Evolutionary conservation across 2,888 invertebrate species (phyloP).

Genomic region (Erebia aethiops): DNA sequence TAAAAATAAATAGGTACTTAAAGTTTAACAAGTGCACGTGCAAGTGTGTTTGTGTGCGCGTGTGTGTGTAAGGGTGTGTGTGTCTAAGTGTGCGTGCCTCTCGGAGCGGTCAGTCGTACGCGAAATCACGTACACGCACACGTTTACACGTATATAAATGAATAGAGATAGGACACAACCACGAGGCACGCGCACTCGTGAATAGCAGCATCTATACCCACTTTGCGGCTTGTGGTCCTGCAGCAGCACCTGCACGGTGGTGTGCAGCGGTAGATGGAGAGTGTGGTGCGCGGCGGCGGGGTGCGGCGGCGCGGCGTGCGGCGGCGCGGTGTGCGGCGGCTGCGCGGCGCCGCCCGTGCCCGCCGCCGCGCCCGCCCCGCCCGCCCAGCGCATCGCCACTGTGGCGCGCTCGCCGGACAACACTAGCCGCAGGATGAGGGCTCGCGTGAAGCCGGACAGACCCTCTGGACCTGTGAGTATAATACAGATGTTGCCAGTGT

Average conservation of each 20-base stretch:
- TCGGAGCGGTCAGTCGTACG: no score
- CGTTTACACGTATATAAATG: no score
- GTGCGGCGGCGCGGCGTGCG: slow-evolving; percentile 80
- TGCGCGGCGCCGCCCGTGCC: slow-evolving; percentile 74
- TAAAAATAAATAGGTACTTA: no score
- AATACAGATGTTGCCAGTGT: no score
- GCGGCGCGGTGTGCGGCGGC: slow-evolving; percentile 80
- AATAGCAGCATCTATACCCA: slow-evolving; percentile 38
- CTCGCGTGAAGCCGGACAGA: slow-evolving; percentile 94
- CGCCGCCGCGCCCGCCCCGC: slow-evolving; percentile 59
- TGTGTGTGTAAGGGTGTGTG: no score
- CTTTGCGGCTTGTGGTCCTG: slow-evolving; percentile 78
- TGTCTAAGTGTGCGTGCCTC: no score
- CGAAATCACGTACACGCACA: no score
- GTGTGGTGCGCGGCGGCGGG: slow-evolving; percentile 86
- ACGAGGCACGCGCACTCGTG: no score
- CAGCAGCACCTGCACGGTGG: slow-evolving; percentile 88
- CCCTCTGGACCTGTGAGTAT: slow-evolving; percentile 68
- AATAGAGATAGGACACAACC: no score
- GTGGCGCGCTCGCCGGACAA: slow-evolving; percentile 93
- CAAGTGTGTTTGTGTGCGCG: no score
- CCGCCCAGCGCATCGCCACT: slow-evolving; percentile 85
- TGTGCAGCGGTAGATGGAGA: slow-evolving; percentile 88
- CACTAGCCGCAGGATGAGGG: slow-evolving; percentile 92
- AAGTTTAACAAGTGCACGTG: no score